Evolutionary conservation across 1,140 invertebrate genomes (phyloP).

Genomic region (Cheumatopsyche charites): DNA sequence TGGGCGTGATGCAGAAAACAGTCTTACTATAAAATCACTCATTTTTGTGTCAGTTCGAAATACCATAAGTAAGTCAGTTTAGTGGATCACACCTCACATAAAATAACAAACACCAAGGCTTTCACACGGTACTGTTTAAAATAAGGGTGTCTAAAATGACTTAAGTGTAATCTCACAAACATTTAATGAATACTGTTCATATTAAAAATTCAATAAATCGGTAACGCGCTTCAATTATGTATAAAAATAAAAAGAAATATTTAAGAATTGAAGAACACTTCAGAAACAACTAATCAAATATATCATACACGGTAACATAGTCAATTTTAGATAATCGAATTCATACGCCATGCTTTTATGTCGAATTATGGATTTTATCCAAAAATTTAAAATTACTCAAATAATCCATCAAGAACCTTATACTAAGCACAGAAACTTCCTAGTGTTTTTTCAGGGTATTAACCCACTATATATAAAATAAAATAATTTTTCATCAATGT

Average conservation of each 20-base stretch:
- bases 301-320: neutral
- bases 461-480: slow-evolving; percentile 3
- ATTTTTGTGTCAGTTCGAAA: neutral
- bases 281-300: neutral
- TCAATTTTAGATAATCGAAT: slow-evolving; percentile 26
- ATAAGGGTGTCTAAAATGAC: slow-evolving; percentile 20
- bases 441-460: slow-evolving; percentile 10
- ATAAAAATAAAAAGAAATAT: slow-evolving; percentile 1
- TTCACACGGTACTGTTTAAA: slow-evolving; percentile 11
- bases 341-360: slow-evolving; percentile 18
- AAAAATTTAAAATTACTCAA: slow-evolving; percentile 25
- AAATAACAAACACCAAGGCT: slow-evolving; percentile 27
- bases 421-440: slow-evolving; percentile 22
- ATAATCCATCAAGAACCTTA: slow-evolving; percentile 25
- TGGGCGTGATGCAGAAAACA: slow-evolving; percentile 10
- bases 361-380: slow-evolving; percentile 31
- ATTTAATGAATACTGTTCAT: neutral
- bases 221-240: neutral
- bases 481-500: neutral
- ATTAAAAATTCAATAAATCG: neutral
- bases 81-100: slow-evolving; percentile 14
- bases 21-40: neutral
- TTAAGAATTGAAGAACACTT: too few species aligned
- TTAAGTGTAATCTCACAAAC: neutral
- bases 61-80: neutral